Percentiles rank a stretch among this genome's conserved stretches.
Evolutionary conservation across 2,797 vertebrate species (phyloP).

Genomic region (Astyanax mexicanus): DNA sequence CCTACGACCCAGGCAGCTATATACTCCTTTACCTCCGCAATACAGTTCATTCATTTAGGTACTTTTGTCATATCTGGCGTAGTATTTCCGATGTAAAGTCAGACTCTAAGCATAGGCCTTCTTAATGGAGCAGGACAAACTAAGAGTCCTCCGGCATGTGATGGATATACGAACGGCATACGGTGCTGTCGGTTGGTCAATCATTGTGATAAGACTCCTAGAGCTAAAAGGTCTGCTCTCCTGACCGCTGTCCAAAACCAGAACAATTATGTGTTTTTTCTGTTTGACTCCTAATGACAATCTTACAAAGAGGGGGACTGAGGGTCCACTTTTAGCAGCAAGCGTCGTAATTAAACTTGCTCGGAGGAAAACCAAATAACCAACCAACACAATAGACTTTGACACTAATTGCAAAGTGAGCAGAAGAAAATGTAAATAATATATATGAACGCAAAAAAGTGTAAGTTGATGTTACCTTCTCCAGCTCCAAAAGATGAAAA

Average conservation of each 20-base stretch:
- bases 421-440: constrained; percentile 61
- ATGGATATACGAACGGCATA: too few species aligned
- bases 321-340: constrained; percentile 85
- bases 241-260: background rate
- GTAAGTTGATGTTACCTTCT: constrained; percentile 86
- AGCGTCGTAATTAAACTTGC: constrained; percentile 92
- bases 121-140: background rate
- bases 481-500: constrained; percentile 99
- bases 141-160: background rate
- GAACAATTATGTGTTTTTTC: background rate
- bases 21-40: constrained; percentile 90
- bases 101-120: background rate
- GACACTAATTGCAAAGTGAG: constrained; percentile 92
- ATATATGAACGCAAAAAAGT: constrained; percentile 81
- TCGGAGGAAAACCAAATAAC: constrained; percentile 89
- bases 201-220: too few species aligned
- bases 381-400: constrained; percentile 92
- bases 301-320: background rate
- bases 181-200: too few species aligned
- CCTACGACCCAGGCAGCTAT: constrained; percentile 54
- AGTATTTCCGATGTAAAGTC: background rate
- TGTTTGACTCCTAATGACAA: background rate
- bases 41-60: constrained; percentile 84
- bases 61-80: constrained; percentile 43
- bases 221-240: background rate